Evolutionary conservation across 35 echinoderm and acorn worm genomes (phyloP), one percentile per base, ranked within the genome.

Genomic region (Ophiothrix spiculata): DNA sequence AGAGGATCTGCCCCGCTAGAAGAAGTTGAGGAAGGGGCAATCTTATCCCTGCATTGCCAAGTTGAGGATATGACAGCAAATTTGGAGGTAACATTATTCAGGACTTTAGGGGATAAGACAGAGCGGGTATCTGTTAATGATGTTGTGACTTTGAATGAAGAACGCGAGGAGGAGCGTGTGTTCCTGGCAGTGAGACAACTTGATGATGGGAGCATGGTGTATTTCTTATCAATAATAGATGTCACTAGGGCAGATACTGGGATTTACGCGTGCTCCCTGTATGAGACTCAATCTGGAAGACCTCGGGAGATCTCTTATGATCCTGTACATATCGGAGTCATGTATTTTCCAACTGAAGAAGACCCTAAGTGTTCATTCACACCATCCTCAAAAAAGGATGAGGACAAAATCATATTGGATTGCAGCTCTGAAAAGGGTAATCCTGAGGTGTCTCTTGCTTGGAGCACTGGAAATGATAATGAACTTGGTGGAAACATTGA

Each of bases 21-120:
- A 10, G 60, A 69, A 69, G 60, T 69, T 12, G 60, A 69, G 29
- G 60, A 69, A 69, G 60, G 60, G 60, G 60, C 60, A n/a, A 69
- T 69, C 17, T 28, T 69, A 15, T 69, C 60, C 8, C 25, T 69
- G 6, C 60, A 69, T 25, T 69, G 60, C 25, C 60, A 25, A 69
- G 60, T 69, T 25, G 1, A 28, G 29, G 60, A 69, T 25, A 69
- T 69, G 2, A 15, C 17, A 69, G 3, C 60, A n/a, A 2, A 25
- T 15, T 69, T 69, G 23, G 60, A 69, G 25, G 29, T 69, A 15
- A 69, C 60, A 15, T 69, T 69, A 69, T 69, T 69, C 60, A 69
- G 60, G 29, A 69, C 60, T 69, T 69, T 69, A n/a, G 60, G 4
- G 60, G 60, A 69, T 25, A 69, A 69, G 29, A 69, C 60, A 10